phyloP scores from a whole-genome alignment of 2,113 vertebrate species.

The Lamprotornis superbus region DNA sequence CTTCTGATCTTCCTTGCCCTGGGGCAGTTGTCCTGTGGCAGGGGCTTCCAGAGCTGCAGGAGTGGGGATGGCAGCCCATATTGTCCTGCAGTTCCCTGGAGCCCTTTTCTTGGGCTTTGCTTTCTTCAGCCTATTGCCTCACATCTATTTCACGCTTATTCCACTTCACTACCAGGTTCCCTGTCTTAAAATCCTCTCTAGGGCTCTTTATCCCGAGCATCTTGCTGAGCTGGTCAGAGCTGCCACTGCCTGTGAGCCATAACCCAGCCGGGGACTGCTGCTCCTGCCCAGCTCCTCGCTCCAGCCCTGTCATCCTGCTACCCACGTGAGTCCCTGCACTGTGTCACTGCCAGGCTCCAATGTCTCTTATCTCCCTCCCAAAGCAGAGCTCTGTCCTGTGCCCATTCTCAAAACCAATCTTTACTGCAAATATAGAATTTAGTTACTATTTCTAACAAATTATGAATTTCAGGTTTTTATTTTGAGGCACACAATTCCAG shows the following conservation, averaged over 20 bases:
- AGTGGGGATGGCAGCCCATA: fast-evolving
- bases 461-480: background rate
- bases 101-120: background rate
- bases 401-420: background rate
- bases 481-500: background rate
- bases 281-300: background rate
- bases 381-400: background rate
- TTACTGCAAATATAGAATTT: background rate
- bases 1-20: fast-evolving
- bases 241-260: fast-evolving
- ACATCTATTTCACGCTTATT: background rate
- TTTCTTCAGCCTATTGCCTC: background rate
- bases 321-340: fast-evolving
- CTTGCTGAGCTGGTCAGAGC: background rate
- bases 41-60: background rate
- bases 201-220: fast-evolving
- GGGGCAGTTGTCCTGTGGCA: too few species aligned
- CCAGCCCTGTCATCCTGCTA: fast-evolving
- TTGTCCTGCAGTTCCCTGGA: background rate
- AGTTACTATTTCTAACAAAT: background rate
- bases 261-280: background rate
- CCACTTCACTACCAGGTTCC: background rate
- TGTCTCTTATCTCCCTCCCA: background rate
- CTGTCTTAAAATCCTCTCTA: background rate
- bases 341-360: background rate